Base-by-base conservation (phyloP, 1,140 invertebrate species). In the Hyposmocoma kahamanoa region DNA sequence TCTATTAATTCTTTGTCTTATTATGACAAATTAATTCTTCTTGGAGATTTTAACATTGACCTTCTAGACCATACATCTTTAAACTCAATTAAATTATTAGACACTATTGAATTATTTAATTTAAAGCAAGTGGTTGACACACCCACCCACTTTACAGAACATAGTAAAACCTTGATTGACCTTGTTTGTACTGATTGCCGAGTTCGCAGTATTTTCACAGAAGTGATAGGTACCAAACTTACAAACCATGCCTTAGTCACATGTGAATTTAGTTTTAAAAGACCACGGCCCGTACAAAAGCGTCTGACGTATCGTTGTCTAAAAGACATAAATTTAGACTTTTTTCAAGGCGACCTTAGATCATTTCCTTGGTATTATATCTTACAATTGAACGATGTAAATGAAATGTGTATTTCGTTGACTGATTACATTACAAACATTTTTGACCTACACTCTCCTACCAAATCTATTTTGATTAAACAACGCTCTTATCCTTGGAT, bases 141-240 rank as follows among this genome's bases (percentile, higher is more conserved):
- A 3, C 24, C 42, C 1, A 44, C 42, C 2, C 42, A 44, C 20
- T 44, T 30, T 19, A 44, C 42, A 1, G 24, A 44, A 10, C 42
- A 44, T 13, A 44, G 42, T 13, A 4, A 20, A 18, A 44, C 22
- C 5, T 44, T 44, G 21, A 20, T 44, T 11, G 42, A 44, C 13
- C 1, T 44, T 1, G 22, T 44, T 1, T 44, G 42, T 30, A 18
- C 42, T 2, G 18, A 44, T 19, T 2, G 8, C 6, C 13, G 4
- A 19, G 24, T 44, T 0, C 3, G 22, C 10, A 17, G 19, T 4
- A 13, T 34, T 30, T 6, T 19, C 5, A 28, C 2, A 3, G 42
- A 28, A 2, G 17, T 17, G 18, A 30, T 15, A 15, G 17, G 5
- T 2, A 18, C 22, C 32, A 3, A 30, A 19, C 8, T 19, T 9